phyloP scores from a whole-genome alignment of 2,797 vertebrate genomes.

The Amblyopsis hoosieri region DNA sequence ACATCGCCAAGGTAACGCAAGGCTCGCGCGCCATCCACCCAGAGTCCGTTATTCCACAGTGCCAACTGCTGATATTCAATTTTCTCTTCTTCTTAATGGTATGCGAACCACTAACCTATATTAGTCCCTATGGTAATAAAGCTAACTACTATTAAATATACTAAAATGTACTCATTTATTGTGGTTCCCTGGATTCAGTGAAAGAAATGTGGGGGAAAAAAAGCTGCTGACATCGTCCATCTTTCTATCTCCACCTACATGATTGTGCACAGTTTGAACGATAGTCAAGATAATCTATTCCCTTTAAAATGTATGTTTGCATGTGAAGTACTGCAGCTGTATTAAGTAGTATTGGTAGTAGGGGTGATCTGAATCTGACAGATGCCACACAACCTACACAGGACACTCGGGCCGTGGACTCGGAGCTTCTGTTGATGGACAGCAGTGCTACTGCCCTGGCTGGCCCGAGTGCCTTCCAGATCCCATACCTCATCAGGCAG shows the following conservation, averaged over 20 bases:
- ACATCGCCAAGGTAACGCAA: slow-evolving; percentile 90
- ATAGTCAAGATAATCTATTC: not conserved
- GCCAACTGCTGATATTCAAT: not conserved
- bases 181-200: too few relatives aligned
- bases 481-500: slow-evolving; percentile 99
- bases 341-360: not conserved
- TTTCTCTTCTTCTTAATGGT: not conserved
- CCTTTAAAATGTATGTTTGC: too few relatives aligned
- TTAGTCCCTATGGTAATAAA: too few relatives aligned
- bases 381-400: slow-evolving; percentile 42
- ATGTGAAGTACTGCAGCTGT: not conserved
- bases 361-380: not conserved
- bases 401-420: slow-evolving; percentile 90
- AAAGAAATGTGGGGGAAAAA: too few relatives aligned
- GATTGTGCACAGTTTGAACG: not conserved
- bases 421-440: slow-evolving; percentile 88
- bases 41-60: not conserved
- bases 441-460: slow-evolving; percentile 91
- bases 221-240: too few relatives aligned
- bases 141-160: too few relatives aligned
- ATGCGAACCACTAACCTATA: too few relatives aligned
- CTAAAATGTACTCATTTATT: too few relatives aligned
- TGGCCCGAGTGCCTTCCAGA: slow-evolving; percentile 98
- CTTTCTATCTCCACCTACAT: too few relatives aligned
- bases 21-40: not conserved